Evolutionary conservation across 1,140 invertebrate genomes (phyloP), one percentile per base, ranked within the genome.

Genomic region (Manduca sexta): DNA sequence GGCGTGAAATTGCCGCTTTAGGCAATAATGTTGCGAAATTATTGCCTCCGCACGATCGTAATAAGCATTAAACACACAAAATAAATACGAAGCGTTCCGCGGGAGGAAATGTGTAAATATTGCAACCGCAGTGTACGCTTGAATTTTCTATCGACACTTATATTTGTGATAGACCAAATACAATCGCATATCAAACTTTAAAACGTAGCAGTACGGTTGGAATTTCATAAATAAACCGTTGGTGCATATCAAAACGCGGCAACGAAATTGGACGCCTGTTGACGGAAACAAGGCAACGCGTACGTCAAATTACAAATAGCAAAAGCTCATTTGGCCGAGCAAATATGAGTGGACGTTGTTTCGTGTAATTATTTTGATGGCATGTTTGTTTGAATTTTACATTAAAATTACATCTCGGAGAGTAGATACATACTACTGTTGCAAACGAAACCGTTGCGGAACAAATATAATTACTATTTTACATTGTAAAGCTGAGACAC

Each of bases 241-340:
- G 14, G 39, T 47, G 50, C 38, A 52, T 42, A 47, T 30, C 50
- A 47, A 41, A 29, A 29, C 37, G 3, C 37, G 3, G 38, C 12
- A 16, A 21, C 18, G 14, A 29, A 52, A 42, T 47, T 52, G 50
- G 50, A 17, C 39, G 44, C 40, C 31, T 51, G 55, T 45, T 52
- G 55, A 49, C 55, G 55, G 55, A 57, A 57, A 57, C 49, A 57
- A 48, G 42, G 49, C 45, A 57, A 43, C 40, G 43, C 52, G 49
- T 49, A 49, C 44, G 37, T 53, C 45, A 34, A 53, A 48, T 53
- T 46, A 13, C 21, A 42, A 49, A 52, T 42, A 39, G 34, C 35
- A 52, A 31, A 45, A 40, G 18, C 18, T 34, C 41, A 44, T 44
- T 53, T 53, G 14, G 26, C 21, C 7, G 31, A 34, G 40, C 18